Evolutionary conservation across 2,113 vertebrate species (phyloP).

Genomic region (Sturnira hondurensis): DNA sequence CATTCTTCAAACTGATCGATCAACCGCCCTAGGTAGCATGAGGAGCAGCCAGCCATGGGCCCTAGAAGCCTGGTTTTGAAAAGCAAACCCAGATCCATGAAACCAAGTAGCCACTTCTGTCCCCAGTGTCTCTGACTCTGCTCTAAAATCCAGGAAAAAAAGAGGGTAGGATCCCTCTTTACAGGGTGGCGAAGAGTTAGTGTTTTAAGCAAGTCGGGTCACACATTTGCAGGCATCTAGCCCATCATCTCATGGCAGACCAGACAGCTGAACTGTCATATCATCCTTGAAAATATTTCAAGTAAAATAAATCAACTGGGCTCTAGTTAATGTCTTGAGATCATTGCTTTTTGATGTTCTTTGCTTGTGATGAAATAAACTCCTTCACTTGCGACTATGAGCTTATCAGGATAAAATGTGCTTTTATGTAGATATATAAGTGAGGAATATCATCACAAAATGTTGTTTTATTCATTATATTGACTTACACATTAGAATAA

Average conservation of each 20-base stretch:
- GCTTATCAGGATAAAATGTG: neutral
- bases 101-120: neutral
- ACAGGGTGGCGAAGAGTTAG: neutral
- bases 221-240: neutral
- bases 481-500: slow-evolving; percentile 81
- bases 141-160: neutral
- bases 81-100: neutral
- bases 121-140: neutral
- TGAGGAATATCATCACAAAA: neutral
- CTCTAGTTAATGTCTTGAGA: neutral
- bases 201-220: neutral
- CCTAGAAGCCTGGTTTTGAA: neutral
- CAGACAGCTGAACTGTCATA: neutral
- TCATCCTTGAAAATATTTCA: neutral
- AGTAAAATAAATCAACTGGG: neutral
- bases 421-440: neutral
- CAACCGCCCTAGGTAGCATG: neutral
- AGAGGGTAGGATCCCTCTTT: neutral
- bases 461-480: neutral
- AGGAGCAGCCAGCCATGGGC: neutral
- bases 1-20: neutral
- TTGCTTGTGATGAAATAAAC: neutral
- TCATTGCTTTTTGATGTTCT: neutral
- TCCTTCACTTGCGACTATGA: neutral
- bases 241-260: accelerated